These are phyloP conservation scores for Pseudonaja textilis DNA, from an alignment of 2,113 vertebrate genomes.

Conservation along the genomic window DNA sequence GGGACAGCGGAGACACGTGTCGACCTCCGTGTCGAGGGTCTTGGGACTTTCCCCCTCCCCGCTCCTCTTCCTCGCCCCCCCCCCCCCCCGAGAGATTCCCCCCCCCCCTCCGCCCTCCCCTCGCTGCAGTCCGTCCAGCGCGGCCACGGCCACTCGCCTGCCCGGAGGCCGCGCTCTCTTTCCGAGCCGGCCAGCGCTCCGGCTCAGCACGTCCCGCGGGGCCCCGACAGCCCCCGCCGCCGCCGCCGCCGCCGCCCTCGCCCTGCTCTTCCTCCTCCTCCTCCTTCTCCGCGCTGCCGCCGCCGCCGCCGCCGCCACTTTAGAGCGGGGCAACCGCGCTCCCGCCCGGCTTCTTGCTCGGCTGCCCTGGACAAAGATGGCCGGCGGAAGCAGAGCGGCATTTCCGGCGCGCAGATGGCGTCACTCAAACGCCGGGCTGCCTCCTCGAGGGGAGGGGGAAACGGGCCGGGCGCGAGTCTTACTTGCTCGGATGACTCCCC, in stretches of 20 bases:
- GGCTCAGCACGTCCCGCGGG: background rate
- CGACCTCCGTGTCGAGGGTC: background rate
- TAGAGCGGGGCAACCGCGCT: conserved; percentile 3
- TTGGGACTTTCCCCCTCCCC: background rate
- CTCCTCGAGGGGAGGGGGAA: no score
- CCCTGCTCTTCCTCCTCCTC: background rate
- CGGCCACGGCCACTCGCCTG: background rate
- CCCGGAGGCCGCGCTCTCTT: background rate
- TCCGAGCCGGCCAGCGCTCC: background rate
- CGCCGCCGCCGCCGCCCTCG: no score
- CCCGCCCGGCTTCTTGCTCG: background rate
- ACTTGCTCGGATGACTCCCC: background rate
- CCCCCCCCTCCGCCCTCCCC: background rate
- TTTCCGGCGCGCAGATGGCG: background rate
- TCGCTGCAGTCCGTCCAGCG: background rate
- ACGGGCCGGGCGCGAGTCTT: accelerated
- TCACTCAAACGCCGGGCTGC: background rate
- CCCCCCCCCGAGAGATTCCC: background rate
- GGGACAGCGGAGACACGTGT: background rate
- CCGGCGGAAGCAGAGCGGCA: background rate
- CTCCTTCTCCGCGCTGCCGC: background rate
- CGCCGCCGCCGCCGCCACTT: conserved; percentile 12
- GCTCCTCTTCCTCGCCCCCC: no score
- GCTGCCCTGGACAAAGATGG: conserved; percentile 19
- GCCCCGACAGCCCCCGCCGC: no score